These are phyloP conservation scores for Nyctalus aviator DNA, from an alignment of 2,797 vertebrate species.

Conservation along the genomic window DNA sequence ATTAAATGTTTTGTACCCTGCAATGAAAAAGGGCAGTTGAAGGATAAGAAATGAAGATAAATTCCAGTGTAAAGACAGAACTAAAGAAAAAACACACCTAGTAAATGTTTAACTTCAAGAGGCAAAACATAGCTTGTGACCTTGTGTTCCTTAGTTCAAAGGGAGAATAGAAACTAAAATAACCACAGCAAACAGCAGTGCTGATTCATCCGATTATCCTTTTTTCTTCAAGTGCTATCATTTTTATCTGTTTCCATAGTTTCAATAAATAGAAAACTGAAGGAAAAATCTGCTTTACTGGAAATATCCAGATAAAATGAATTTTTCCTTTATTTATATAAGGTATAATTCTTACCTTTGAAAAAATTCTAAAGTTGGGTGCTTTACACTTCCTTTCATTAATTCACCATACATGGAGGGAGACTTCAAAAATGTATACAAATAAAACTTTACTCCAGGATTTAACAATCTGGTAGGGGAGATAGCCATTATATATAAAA, in stretches of 20 bases:
- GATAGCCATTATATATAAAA: neutral
- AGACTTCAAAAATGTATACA: slow-evolving; percentile 32
- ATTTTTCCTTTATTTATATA: slow-evolving; percentile 26
- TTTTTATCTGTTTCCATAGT: slow-evolving; percentile 64
- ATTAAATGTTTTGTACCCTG: slow-evolving; percentile 22
- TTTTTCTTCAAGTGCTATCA: slow-evolving; percentile 66
- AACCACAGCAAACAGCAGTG: slow-evolving; percentile 65
- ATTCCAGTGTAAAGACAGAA: slow-evolving; percentile 57
- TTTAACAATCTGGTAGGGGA: slow-evolving; percentile 31
- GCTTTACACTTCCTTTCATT: neutral
- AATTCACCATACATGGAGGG: neutral
- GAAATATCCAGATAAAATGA: slow-evolving; percentile 60
- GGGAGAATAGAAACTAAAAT: slow-evolving; percentile 79
- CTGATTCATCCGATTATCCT: slow-evolving; percentile 68
- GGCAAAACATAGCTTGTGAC: slow-evolving; percentile 69
- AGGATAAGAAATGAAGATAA: slow-evolving; percentile 66
- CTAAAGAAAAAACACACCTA: slow-evolving; percentile 33
- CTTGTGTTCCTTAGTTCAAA: slow-evolving; percentile 78
- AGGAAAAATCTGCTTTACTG: slow-evolving; percentile 32
- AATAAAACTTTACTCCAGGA: slow-evolving; percentile 28
- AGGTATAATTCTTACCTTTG: slow-evolving; percentile 33
- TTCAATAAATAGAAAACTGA: slow-evolving; percentile 56
- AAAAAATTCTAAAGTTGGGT: slow-evolving; percentile 43
- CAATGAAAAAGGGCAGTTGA: slow-evolving; percentile 46
- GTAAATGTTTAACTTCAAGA: slow-evolving; percentile 82